Base-by-base conservation (phyloP, 2,888 invertebrate genomes). In the Polylopha cassiicola region DNA sequence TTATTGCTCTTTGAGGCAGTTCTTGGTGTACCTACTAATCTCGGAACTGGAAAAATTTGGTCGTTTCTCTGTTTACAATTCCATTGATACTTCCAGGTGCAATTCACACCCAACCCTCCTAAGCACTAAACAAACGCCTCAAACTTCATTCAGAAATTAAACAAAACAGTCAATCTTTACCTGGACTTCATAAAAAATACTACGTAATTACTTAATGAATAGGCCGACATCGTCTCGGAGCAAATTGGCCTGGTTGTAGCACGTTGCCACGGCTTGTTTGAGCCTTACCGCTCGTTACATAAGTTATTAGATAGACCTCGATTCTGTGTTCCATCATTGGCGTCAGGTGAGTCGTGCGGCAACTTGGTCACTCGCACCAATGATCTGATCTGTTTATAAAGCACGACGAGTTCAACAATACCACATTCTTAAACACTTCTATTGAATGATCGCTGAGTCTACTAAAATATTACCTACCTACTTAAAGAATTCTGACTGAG, bases 201-300 rank as follows among this genome's bases (percentile, higher is more conserved):
- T 44, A 55, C 49, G 55, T 71, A 77, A 75, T 79, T 68, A 63
- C 55, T 55, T 65, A 72, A 70, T 66, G 63, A 64, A 55, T 60
- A 62, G 59, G 48, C 39, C 50, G 44, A 52, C 48, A 43, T 39
- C 15, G 39, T 54, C 49, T 53, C 43, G 48, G 51, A 56, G 53
- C 52, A 51, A 54, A 57, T 53, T 58, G 54, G 58, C 34, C 29
- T 36, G 23, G 18, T 34, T 34, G 20, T 24, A 30, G 20, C 29
- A 16, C 17, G 22, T 43, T 39, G 18, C 38, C 20, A 37, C 36
- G 38, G 27, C 24, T 47, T 48, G 43, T 50, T 54, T 53, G 55
- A 58, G 54, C 54, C 55, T 60, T 48, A 53, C 52, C 49, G 50
- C 56, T 30, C 34, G 39, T 73, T 73, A 64, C 56, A 62, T 73